Percentiles rank a stretch among this genome's conserved stretches.
Conservation (phyloP, 2,888 invertebrate genomes). For the Neoscelio sp. region DNA sequence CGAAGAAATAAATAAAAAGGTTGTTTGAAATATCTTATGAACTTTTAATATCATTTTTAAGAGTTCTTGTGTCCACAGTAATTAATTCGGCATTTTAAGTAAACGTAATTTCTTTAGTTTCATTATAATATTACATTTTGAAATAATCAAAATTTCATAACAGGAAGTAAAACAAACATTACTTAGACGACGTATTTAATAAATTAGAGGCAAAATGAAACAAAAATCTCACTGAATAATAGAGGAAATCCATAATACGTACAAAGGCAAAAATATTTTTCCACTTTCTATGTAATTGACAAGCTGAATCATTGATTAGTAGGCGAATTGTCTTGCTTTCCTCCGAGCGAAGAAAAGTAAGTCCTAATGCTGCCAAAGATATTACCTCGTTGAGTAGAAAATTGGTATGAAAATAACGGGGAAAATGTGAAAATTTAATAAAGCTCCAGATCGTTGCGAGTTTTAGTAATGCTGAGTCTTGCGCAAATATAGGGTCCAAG, state of each 20-base stretch:
- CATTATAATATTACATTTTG: no score
- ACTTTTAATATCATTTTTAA: no score
- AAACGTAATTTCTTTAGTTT: no score
- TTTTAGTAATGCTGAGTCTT: constrained; percentile 19
- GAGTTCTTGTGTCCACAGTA: no score
- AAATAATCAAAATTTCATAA: no score
- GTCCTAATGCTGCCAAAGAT: constrained; percentile 78
- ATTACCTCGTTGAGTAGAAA: constrained; percentile 79
- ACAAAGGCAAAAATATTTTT: constrained; percentile 73
- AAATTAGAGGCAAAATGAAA: constrained; percentile 40
- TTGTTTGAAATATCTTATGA: no score
- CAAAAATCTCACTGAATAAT: constrained; percentile 26
- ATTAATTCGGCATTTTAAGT: no score
- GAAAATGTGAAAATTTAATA: constrained; percentile 66
- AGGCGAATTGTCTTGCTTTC: constrained; percentile 70
- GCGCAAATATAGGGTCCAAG: constrained; percentile 33
- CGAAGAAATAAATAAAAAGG: no score
- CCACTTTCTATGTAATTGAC: constrained; percentile 80
- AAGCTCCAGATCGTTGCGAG: constrained; percentile 43
- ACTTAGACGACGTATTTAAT: neutral
- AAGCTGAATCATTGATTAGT: constrained; percentile 81
- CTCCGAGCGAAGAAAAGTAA: constrained; percentile 63
- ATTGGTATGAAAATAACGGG: constrained; percentile 70
- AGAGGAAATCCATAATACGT: constrained; percentile 10
- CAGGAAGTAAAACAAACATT: no score